Evolutionary conservation across 2,888 invertebrate species (phyloP).

Genomic region (Cynaeus angustus): DNA sequence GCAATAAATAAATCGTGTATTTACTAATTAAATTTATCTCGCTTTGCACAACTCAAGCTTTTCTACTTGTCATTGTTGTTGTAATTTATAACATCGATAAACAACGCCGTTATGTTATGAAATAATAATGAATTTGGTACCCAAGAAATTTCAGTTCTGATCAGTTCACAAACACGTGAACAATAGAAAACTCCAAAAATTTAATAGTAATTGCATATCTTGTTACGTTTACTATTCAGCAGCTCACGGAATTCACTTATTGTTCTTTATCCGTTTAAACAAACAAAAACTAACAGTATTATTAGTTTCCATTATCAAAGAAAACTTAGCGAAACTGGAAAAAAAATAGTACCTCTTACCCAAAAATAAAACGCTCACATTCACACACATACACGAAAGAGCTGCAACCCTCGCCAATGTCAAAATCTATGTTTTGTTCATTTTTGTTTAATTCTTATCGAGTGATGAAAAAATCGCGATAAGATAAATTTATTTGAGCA

Average conservation of each 20-base stretch:
- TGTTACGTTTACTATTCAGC: no score
- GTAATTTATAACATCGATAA: no score
- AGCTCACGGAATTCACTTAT: no score
- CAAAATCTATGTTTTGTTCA: slow-evolving; percentile 22
- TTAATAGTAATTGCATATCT: no score
- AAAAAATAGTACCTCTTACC: slow-evolving; percentile 6
- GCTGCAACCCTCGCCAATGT: slow-evolving; percentile 12
- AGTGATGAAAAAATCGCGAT: slow-evolving; percentile 30
- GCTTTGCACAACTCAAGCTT: not conserved
- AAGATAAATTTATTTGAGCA: slow-evolving; percentile 12
- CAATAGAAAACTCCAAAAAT: not conserved
- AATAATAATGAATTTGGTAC: no score
- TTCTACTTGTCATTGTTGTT: not conserved
- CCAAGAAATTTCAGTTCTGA: no score
- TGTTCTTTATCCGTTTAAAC: no score
- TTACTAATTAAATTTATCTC: not conserved
- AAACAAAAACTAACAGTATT: no score
- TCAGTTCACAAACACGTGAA: no score
- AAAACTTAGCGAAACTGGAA: not conserved
- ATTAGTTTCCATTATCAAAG: not conserved
- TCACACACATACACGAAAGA: slow-evolving; percentile 16
- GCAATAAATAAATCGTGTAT: not conserved
- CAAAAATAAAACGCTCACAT: slow-evolving; percentile 21
- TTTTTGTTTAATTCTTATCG: slow-evolving; percentile 32
- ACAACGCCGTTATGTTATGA: not conserved